A percentile compares a stretch with the other conserved stretches of the same genome.
phyloP scores from a whole-genome alignment of 64 coral and sea anemone genomes.

The Cladopsammia gracilis region DNA sequence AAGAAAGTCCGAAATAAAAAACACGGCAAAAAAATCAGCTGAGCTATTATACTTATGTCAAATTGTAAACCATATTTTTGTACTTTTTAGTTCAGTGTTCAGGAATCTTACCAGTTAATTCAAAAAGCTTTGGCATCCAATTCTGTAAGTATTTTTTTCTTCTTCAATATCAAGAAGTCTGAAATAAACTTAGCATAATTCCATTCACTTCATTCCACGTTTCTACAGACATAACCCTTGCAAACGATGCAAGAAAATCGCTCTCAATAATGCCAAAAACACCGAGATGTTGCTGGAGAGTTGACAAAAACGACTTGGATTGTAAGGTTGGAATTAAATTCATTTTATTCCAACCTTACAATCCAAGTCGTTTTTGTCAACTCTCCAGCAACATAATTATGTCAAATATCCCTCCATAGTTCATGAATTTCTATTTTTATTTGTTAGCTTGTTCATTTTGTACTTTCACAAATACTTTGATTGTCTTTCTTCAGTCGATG shows the following conservation, averaged over 20 bases:
- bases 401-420: background rate
- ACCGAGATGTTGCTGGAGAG: slow-evolving; percentile 88
- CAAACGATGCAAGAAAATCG: slow-evolving; percentile 58
- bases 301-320: slow-evolving; percentile 79
- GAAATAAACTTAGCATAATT: background rate
- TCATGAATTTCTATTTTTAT: background rate
- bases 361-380: too few species aligned
- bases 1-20: background rate
- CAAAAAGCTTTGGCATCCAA: slow-evolving; percentile 85
- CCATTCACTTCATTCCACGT: background rate
- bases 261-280: slow-evolving; percentile 72
- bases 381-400: too few species aligned
- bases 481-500: slow-evolving; percentile 57
- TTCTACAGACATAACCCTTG: slow-evolving; percentile 65
- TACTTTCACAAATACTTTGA: background rate
- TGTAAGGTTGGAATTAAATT: slow-evolving; percentile 73
- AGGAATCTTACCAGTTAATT: slow-evolving; percentile 78
- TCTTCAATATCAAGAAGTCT: background rate
- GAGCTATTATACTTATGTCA: too few species aligned
- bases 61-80: background rate
- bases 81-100: slow-evolving; percentile 37
- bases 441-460: background rate
- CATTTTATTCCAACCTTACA: too few species aligned
- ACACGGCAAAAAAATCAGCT: background rate
- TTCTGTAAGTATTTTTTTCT: slow-evolving; percentile 81